A percentile compares a stretch with the other conserved stretches of the same genome.
Evolutionary conservation across 2,113 vertebrate species (phyloP).

Genomic region (Trachemys scripta): DNA sequence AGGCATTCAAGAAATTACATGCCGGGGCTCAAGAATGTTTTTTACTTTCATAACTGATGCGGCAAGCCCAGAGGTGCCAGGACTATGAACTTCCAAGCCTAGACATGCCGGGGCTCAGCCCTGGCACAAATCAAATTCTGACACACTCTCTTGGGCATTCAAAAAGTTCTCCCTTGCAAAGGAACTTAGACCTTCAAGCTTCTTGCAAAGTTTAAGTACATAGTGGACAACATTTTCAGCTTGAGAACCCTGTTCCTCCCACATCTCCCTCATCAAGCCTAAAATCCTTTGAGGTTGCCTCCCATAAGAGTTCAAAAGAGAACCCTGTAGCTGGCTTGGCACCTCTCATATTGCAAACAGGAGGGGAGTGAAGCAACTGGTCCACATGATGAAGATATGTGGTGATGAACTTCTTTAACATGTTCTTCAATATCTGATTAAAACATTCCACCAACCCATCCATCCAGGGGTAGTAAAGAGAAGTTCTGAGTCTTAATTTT

Average conservation of each 20-base stretch:
- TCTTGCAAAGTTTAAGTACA: not conserved
- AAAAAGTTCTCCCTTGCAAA: not conserved
- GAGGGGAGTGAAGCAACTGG: not conserved
- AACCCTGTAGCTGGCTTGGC: too few species aligned
- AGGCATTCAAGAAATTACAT: too few species aligned
- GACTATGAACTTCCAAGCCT: too few species aligned
- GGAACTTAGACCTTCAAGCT: too few species aligned
- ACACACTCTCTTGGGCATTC: not conserved
- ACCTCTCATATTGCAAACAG: not conserved
- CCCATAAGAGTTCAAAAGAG: not conserved
- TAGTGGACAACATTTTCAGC: not conserved
- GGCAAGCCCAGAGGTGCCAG: too few species aligned
- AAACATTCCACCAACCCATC: not conserved
- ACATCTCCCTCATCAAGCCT: not conserved
- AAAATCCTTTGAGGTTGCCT: not conserved
- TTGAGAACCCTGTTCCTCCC: not conserved
- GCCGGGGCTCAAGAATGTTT: too few species aligned
- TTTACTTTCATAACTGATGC: too few species aligned
- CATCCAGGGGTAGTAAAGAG: not conserved
- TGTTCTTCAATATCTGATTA: not conserved
- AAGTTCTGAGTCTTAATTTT: not conserved
- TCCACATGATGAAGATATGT: not conserved
- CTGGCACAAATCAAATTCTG: too few species aligned
- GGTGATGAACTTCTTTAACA: not conserved
- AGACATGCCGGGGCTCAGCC: too few species aligned